Conservation (phyloP, 2,888 invertebrate genomes). For the Flexamia atlantica region DNA sequence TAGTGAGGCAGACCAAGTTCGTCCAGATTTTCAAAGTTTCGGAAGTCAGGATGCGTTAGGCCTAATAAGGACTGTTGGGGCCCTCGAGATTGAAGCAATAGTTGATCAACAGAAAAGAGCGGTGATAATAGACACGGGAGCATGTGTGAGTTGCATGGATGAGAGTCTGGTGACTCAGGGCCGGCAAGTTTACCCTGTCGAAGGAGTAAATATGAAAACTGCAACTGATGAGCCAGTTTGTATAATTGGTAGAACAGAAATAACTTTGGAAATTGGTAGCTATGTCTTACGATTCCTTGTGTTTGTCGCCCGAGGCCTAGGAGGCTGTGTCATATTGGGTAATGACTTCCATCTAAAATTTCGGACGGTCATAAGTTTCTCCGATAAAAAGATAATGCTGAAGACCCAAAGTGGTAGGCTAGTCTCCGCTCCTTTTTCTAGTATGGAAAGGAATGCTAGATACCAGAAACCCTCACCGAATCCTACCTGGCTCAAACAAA, state of each 20-base stretch:
- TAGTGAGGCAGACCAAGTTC: no score
- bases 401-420: not conserved
- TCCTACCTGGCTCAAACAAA: slow-evolving; percentile 20
- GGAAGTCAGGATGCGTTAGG: no score
- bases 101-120: not conserved
- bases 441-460: not conserved
- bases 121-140: slow-evolving; percentile 33
- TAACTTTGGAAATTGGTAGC: not conserved
- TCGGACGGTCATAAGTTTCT: not conserved
- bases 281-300: not conserved
- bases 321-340: slow-evolving; percentile 23
- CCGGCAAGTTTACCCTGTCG: not conserved
- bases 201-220: slow-evolving; percentile 33
- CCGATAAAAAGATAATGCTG: not conserved
- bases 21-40: no score
- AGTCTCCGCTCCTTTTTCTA: not conserved
- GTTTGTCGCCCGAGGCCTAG: slow-evolving; percentile 7
- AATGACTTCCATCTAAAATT: slow-evolving; percentile 25
- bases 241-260: slow-evolving; percentile 18
- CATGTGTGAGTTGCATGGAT: slow-evolving; percentile 41
- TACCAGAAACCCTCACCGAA: not conserved
- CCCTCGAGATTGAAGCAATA: not conserved
- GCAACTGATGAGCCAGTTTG: slow-evolving; percentile 35
- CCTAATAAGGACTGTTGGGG: slow-evolving; percentile 11
- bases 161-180: not conserved